Conservation (phyloP, 2,113 vertebrate genomes). For the Paramisgurnus dabryanus region DNA sequence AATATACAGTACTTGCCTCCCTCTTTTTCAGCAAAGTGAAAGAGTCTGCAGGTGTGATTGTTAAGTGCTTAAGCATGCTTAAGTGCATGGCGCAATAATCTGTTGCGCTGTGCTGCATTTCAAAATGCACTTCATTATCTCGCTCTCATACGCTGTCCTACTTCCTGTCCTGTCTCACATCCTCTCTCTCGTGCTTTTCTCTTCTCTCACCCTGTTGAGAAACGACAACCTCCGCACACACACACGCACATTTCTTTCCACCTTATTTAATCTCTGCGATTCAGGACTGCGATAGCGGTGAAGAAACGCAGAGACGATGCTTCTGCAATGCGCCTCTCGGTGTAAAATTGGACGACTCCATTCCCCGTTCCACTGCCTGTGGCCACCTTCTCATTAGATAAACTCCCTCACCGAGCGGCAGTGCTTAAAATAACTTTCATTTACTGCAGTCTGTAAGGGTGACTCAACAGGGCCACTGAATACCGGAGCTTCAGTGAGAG, state of each 20-base stretch:
- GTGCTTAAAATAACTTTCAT: constrained; percentile 50
- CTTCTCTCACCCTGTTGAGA: constrained; percentile 40
- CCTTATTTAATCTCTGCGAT: constrained; percentile 16
- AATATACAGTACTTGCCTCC: background rate
- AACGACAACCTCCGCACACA: background rate
- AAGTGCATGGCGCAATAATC: constrained; percentile 2
- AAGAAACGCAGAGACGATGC: constrained; percentile 6
- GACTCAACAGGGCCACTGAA: constrained; percentile 58
- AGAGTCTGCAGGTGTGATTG: background rate
- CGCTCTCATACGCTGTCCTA: constrained; percentile 25
- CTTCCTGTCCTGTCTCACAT: constrained; percentile 47
- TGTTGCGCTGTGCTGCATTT: constrained; percentile 12
- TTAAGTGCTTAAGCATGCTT: background rate
- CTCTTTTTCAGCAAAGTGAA: background rate
- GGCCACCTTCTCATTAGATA: constrained; percentile 54
- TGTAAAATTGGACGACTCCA: constrained; percentile 29
- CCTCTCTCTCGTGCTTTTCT: constrained; percentile 40
- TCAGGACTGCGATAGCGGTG: constrained; percentile 6
- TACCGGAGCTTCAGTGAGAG: constrained; percentile 56
- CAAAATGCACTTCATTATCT: constrained; percentile 14
- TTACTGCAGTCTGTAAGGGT: constrained; percentile 58
- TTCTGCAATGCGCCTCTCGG: background rate
- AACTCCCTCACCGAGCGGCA: constrained; percentile 45
- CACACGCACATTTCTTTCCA: constrained; percentile 1
- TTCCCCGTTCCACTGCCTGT: constrained; percentile 17